Percentiles rank a stretch among this genome's conserved stretches.
phyloP scores from a whole-genome alignment of 64 coral and sea anemone species.

The Dendronephthya gigantea region DNA sequence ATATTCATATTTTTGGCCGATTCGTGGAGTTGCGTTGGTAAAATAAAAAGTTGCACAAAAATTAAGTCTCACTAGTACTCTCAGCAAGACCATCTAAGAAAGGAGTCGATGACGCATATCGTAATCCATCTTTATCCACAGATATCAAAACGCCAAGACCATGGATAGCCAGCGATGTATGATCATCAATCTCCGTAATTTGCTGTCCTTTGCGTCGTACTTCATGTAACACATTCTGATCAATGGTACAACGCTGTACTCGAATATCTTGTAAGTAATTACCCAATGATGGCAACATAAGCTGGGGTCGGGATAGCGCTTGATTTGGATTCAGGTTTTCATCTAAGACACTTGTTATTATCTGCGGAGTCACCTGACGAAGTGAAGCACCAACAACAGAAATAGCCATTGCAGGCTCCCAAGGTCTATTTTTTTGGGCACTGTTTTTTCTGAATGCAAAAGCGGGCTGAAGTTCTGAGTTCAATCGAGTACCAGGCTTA shows the following conservation, averaged over 20 bases:
- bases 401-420: slow-evolving; percentile 48
- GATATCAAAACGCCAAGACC: slow-evolving; percentile 56
- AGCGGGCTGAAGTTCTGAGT: slow-evolving; percentile 41
- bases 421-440: neutral
- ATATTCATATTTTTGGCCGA: no score
- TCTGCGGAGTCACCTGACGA: slow-evolving; percentile 37
- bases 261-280: slow-evolving; percentile 55
- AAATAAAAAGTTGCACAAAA: no score
- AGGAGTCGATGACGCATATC: slow-evolving; percentile 55
- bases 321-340: slow-evolving; percentile 54
- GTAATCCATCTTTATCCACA: slow-evolving; percentile 40
- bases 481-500: slow-evolving; percentile 32
- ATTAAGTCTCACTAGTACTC: slow-evolving; percentile 15
- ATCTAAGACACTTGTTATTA: slow-evolving; percentile 46
- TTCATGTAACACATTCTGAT: slow-evolving; percentile 31
- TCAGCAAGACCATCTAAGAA: slow-evolving; percentile 49
- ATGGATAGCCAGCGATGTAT: slow-evolving; percentile 20
- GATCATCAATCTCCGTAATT: slow-evolving; percentile 51
- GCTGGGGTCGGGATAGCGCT: slow-evolving; percentile 49
- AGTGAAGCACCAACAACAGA: slow-evolving; percentile 57
- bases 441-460: slow-evolving; percentile 23
- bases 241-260: slow-evolving; percentile 41
- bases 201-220: slow-evolving; percentile 50
- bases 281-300: slow-evolving; percentile 31
- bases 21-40: no score